Base-by-base conservation (phyloP, 53 echinoderm and acorn worm genomes). In the Henricia sp. region DNA sequence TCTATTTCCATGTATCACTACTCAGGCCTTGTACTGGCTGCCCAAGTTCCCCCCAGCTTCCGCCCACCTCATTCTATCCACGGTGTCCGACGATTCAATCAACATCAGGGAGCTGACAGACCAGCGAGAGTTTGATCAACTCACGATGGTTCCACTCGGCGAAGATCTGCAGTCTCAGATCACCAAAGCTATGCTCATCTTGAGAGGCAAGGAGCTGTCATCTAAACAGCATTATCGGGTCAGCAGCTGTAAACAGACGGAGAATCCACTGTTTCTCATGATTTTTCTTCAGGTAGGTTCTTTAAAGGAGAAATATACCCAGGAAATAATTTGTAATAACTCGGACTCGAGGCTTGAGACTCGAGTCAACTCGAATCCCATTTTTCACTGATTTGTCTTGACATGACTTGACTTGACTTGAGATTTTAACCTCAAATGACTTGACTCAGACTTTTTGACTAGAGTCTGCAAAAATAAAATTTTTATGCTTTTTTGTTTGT, bases 181-280 rank as follows among this genome's bases (percentile, higher is more conserved):
- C 74, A 77, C 89, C 20, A 86, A 91, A 86, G 75, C 74, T 0
- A 91, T 91, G 91, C 48, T 94, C 86, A 83, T 77, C 55, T 86
- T 94, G 24, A 55, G 94, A 65, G 94, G 94, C 39, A 94, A 94
- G 70, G 94, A 91, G 70, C 77, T 94, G 56, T 91, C 94, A 2
- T 43, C 86, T 11, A 62, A 48, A 35, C 94, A 94, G 74, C 86
- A 85, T 86, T 82, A 73, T 26, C 89, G 89, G 16, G 94, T 94
- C 9, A 77, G 89, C 3, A 77, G 78, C 37, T 85, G 89, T 33
- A 67, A 67, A 4, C 89, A 91, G 77, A 91, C 91, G 0, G 89
- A 86, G 37, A 94, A 94, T 37, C 94, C 94, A 36, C 89, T 94
- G 6, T 94, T 86, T 59, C 86, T 94, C 14, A 91, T 83, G 71